Evolutionary conservation across 2,113 vertebrate species (phyloP).

Genomic region (Cricetomys ansorgei): DNA sequence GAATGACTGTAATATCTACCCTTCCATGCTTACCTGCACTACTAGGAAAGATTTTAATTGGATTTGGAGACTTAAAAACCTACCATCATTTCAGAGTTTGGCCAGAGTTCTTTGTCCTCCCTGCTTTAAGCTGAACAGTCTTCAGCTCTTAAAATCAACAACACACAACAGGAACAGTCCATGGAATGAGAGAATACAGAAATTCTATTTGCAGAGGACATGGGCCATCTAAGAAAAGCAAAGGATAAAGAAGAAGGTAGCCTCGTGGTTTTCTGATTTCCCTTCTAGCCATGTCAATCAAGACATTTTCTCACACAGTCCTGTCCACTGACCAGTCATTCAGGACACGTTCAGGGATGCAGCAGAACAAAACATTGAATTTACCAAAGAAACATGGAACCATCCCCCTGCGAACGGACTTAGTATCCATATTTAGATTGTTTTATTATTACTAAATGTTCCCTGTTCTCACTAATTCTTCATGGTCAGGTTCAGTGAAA

Average conservation of each 20-base stretch:
- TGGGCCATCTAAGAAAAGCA: slow-evolving; percentile 11
- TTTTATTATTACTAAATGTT: slow-evolving; percentile 80
- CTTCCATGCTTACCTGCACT: slow-evolving; percentile 33
- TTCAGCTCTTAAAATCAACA: slow-evolving; percentile 74
- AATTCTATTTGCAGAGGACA: slow-evolving; percentile 54
- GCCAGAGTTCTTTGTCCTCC: slow-evolving; percentile 74
- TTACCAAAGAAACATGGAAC: slow-evolving; percentile 77
- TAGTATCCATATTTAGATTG: slow-evolving; percentile 79
- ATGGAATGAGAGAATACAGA: slow-evolving; percentile 39
- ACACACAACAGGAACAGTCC: background rate
- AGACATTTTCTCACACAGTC: slow-evolving; percentile 28
- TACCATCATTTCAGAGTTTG: slow-evolving; percentile 69
- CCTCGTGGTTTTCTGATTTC: slow-evolving; percentile 44
- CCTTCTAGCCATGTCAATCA: background rate
- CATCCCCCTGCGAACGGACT: slow-evolving; percentile 75
- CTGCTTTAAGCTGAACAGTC: background rate
- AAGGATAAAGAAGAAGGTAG: background rate
- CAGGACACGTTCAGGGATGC: background rate
- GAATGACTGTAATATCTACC: slow-evolving; percentile 57
- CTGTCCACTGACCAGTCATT: slow-evolving; percentile 13
- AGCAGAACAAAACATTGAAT: slow-evolving; percentile 66
- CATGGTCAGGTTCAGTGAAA: slow-evolving; percentile 76
- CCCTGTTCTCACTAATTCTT: slow-evolving; percentile 80
- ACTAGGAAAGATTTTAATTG: slow-evolving; percentile 81
- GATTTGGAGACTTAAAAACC: slow-evolving; percentile 76